Percentiles rank a stretch among this genome's conserved stretches.
Evolutionary conservation across 2,797 vertebrate species (phyloP).

Genomic region (Ambastaia sidthimunki): DNA sequence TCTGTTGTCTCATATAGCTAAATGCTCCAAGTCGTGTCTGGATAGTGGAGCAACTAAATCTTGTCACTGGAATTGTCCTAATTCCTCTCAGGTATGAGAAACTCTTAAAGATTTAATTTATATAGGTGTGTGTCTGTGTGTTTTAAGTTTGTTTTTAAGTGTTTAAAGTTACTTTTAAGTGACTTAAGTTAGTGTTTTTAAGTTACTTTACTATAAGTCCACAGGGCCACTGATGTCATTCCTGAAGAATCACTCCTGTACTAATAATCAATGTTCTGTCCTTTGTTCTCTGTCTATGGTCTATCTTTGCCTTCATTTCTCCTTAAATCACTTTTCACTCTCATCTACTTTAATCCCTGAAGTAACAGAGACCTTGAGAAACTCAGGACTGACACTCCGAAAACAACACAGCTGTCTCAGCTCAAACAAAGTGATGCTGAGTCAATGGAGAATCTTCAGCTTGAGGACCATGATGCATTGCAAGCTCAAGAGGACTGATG

Average conservation of each 20-base stretch:
- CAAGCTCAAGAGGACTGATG: background rate
- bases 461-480: conserved; percentile 2
- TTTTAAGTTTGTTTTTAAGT: too few species aligned
- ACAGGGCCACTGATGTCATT: too few species aligned
- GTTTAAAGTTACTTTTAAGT: too few species aligned
- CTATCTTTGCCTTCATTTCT: background rate
- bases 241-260: background rate
- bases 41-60: conserved; percentile 91
- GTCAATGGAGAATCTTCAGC: conserved; percentile 19
- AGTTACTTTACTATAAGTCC: too few species aligned
- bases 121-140: background rate
- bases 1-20: conserved; percentile 75
- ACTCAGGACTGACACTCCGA: conserved; percentile 76
- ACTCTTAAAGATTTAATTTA: background rate
- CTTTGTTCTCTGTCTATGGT: background rate
- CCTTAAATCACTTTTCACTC: background rate
- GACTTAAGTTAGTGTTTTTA: too few species aligned
- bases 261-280: background rate
- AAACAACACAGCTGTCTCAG: conserved; percentile 40
- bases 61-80: conserved; percentile 90
- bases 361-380: conserved; percentile 88
- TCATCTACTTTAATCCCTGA: conserved; percentile 46
- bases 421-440: background rate
- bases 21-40: conserved; percentile 84
- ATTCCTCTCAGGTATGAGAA: conserved; percentile 86